Conservation (phyloP, 1,140 invertebrate species). For the Drosophila sp. region DNA sequence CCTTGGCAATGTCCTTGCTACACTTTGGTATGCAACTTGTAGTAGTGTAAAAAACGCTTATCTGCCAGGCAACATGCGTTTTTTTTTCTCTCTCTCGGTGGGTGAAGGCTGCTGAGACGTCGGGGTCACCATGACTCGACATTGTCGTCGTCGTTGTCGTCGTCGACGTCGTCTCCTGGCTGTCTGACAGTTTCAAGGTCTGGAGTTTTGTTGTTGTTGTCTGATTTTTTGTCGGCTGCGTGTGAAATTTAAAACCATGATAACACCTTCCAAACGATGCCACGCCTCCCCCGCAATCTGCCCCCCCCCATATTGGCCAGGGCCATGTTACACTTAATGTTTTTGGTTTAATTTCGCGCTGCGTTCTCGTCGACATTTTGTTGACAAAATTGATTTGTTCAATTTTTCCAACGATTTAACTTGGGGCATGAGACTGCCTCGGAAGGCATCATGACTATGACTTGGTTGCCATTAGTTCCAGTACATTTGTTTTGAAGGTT, state of each 20-base stretch:
- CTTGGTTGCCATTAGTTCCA: conserved; percentile 77
- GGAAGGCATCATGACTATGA: background rate
- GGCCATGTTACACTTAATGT: conserved; percentile 35
- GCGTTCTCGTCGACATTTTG: conserved; percentile 61
- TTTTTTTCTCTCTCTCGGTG: background rate
- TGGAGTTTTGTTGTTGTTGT: conserved; percentile 35
- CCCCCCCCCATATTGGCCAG: background rate
- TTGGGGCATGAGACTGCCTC: conserved; percentile 63
- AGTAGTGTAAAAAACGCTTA: conserved; percentile 40
- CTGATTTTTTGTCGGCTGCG: conserved; percentile 55
- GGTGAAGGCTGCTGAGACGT: background rate
- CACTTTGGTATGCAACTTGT: conserved; percentile 70
- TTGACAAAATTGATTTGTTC: conserved; percentile 83
- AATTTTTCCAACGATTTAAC: conserved; percentile 83
- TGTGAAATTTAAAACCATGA: conserved; percentile 82
- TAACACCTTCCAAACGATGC: conserved; percentile 62
- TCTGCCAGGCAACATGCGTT: conserved; percentile 67
- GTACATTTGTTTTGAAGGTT: conserved; percentile 82
- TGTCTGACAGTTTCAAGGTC: conserved; percentile 81
- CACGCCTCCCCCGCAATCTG: conserved; percentile 39
- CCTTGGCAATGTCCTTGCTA: conserved; percentile 75
- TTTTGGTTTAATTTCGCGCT: conserved; percentile 74
- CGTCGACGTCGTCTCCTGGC: conserved; percentile 55
- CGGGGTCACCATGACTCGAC: conserved; percentile 56
- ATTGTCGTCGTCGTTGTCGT: conserved; percentile 13